A percentile compares a stretch with the other conserved stretches of the same genome.
phyloP scores from a whole-genome alignment of 2,113 vertebrate genomes.

The Clupea harengus region DNA sequence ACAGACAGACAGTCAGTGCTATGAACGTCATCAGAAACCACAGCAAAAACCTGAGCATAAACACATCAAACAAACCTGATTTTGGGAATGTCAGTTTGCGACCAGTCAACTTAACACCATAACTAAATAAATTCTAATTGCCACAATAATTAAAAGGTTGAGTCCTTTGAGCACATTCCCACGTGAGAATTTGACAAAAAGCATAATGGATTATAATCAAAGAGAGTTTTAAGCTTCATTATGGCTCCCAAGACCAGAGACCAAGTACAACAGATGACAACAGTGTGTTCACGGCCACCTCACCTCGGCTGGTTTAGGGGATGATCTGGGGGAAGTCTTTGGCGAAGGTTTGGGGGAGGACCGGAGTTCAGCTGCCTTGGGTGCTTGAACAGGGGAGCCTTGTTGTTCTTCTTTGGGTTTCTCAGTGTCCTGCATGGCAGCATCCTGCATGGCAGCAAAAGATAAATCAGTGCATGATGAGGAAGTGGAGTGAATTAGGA shows the following conservation, averaged over 20 bases:
- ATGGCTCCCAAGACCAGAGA: neutral
- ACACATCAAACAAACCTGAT: too few relatives aligned
- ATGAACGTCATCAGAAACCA: neutral
- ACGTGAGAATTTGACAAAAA: too few relatives aligned
- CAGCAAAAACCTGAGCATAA: too few relatives aligned
- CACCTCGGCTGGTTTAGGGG: slow-evolving; percentile 59
- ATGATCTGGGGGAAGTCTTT: slow-evolving; percentile 48
- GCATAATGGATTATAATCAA: neutral
- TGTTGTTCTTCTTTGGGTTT: slow-evolving; percentile 66
- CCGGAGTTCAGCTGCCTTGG: slow-evolving; percentile 55
- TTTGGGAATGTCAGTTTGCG: too few relatives aligned
- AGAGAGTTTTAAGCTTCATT: neutral
- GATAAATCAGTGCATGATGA: neutral
- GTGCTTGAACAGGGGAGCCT: slow-evolving; percentile 53
- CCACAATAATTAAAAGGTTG: too few relatives aligned
- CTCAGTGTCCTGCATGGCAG: slow-evolving; percentile 45
- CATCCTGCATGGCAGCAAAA: slow-evolving; percentile 52
- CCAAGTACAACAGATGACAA: neutral
- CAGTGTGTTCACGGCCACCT: neutral
- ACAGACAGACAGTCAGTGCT: neutral
- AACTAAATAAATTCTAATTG: too few relatives aligned
- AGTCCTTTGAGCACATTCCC: too few relatives aligned
- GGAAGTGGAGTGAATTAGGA: too few relatives aligned
- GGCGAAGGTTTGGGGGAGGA: slow-evolving; percentile 52
- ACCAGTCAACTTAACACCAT: too few relatives aligned